Evolutionary conservation across 1,140 invertebrate species (phyloP), one percentile per base, ranked within the genome.

Genomic region (Aporrectodea caliginosa): DNA sequence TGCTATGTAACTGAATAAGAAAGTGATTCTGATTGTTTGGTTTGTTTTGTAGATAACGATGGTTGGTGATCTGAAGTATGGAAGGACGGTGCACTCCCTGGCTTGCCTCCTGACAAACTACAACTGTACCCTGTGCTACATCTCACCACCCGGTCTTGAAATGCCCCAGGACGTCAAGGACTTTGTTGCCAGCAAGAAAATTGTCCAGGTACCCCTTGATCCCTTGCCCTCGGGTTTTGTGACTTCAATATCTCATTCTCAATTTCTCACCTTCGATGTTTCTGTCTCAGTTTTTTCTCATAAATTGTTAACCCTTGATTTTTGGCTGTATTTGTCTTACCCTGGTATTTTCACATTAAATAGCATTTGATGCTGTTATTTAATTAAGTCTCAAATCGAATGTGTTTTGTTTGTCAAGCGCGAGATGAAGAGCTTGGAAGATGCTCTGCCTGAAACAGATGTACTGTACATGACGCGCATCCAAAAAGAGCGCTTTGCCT

Each of bases 381-480:
- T n/a, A n/a, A n/a, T n/a, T n/a, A n/a, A n/a, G n/a, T n/a, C n/a
- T n/a, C n/a, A n/a, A n/a, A n/a, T n/a, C n/a, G n/a, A n/a, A n/a
- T n/a, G n/a, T n/a, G n/a, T n/a, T n/a, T n/a, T n/a, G n/a, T n/a
- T n/a, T n/a, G n/a, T n/a, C 27, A 83, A 94, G 88, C 90, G 91
- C 77, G 91, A 92, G 73, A 93, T 91, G 81, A 85, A 85, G 0
- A 90, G 87, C 27, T 88, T 99, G 69, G 94, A 98, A 86, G 92
- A 94, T 70, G 95, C 94, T 16, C 87, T 99, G 12, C 92, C 92
- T 0, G 94, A 96, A 76, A 98, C 96, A 2, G 98, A 99, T 90
- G 96, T 99, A 22, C 86, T 99, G 1, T 99, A 99, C 84, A 96
- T 99, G 93, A 99, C 98, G 0, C 91, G 98, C 81, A 98, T 99